Conservation (phyloP, 2,888 invertebrate species). For the Meteorus cinctellus region DNA sequence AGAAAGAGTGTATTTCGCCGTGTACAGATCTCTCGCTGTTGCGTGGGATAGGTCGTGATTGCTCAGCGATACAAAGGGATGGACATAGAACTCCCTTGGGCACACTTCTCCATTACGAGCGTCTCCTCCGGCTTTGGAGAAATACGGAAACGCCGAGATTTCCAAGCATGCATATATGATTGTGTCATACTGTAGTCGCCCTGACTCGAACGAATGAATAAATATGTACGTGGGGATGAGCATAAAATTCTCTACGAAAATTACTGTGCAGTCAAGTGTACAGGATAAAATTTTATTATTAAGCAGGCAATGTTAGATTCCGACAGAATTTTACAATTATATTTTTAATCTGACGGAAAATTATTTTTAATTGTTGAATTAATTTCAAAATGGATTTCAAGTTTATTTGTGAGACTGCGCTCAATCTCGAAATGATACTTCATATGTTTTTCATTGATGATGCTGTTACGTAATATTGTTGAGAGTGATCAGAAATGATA, state of each 20-base stretch:
- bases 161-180: conserved; percentile 31
- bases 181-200: conserved; percentile 20
- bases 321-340: too few relatives aligned
- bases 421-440: too few relatives aligned
- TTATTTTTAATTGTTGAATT: too few relatives aligned
- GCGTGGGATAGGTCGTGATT: conserved; percentile 73
- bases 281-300: too few relatives aligned
- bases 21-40: conserved; percentile 44
- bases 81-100: conserved; percentile 69
- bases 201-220: conserved; percentile 29
- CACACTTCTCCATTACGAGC: conserved; percentile 62
- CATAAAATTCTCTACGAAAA: conserved; percentile 32
- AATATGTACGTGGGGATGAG: conserved; percentile 16
- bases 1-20: conserved; percentile 43
- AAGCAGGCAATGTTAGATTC: too few relatives aligned
- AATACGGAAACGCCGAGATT: conserved; percentile 46
- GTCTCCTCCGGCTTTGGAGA: conserved; percentile 52
- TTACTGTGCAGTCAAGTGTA: not conserved
- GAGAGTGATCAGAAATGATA: too few relatives aligned
- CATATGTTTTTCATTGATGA: too few relatives aligned
- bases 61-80: conserved; percentile 72
- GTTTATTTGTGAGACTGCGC: too few relatives aligned
- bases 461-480: too few relatives aligned
- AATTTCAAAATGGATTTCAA: too few relatives aligned
- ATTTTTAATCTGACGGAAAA: too few relatives aligned